Base-by-base conservation (phyloP, 2,113 vertebrate genomes). In the Sinocyclocheilus anophthalmus region DNA sequence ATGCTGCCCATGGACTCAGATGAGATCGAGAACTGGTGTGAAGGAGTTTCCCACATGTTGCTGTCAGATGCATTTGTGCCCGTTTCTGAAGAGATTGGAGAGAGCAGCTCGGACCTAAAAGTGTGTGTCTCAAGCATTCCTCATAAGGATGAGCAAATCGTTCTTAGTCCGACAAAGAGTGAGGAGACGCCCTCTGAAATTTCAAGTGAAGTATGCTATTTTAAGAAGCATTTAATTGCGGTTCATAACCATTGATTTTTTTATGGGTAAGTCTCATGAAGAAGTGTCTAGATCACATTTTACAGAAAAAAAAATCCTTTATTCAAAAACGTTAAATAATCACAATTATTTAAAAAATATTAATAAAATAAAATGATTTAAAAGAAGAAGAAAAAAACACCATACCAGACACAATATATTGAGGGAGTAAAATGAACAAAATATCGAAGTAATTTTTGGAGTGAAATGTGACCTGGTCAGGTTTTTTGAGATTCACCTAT, bases 11-110 rank as follows among this genome's bases (percentile, higher is more conserved):
- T 76, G 26, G 80, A 73, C 59, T 65, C 61, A 4, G 70, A 69
- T 63, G 86, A 81, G 53, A 57, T 48, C 30, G 84, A 76, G 50
- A 37, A 76, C 69, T 84, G 79, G 50, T 65, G 57, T 22, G 63
- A 42, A 76, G 42, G 53, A 77, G 84, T 76, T 65, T 70, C 70
- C 26, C 81, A 77, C 26, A 69, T 84, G 81, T 39, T 83, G 20
- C 26, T 85, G 30, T 65, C 77, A 10, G 79, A 87, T 76, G 42
- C 55, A 26, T 45, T 80, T 13, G 67, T 63, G 67, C 85, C 85
- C 2, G 76, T 84, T 16, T 76, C 80, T 84, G 87, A 80, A 26
- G 57, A 61, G 13, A 55, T 13, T 20, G 70, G 26, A 37, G 76
- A 79, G n/a, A 65, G 67, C 26, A 82, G 33, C 55, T 39, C 8